A percentile compares a stretch with the other conserved stretches of the same genome.
Conservation (phyloP, 2,113 vertebrate genomes). For the Charina bottae region DNA sequence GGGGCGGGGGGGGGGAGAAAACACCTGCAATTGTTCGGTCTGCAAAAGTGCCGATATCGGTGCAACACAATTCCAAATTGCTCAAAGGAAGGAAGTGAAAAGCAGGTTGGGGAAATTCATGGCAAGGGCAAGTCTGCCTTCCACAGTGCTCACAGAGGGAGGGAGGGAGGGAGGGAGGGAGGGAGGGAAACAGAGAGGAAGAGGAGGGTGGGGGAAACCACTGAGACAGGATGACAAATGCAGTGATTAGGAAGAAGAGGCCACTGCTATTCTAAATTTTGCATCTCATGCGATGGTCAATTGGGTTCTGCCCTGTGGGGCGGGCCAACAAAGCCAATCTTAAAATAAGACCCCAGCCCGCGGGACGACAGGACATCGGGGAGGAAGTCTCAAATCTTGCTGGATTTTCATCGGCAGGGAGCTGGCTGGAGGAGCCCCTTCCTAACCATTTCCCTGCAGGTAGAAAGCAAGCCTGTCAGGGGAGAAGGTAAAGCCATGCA, state of each 20-base stretch:
- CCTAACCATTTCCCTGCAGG: neutral
- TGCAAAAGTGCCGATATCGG: too few species aligned
- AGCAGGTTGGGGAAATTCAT: neutral
- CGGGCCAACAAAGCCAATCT: neutral
- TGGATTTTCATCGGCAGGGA: neutral
- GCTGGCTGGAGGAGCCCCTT: too few species aligned
- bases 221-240: neutral
- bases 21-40: neutral
- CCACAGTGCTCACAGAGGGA: rapidly evolving
- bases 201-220: rapidly evolving
- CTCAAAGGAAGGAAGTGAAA: neutral
- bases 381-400: too few species aligned
- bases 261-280: neutral
- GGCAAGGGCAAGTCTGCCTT: neutral
- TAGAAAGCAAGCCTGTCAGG: neutral
- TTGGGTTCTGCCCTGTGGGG: neutral
- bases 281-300: neutral
- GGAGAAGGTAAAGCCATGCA: neutral
- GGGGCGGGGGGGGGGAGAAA: neutral
- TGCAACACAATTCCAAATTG: neutral
- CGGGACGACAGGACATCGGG: neutral
- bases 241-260: neutral
- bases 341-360: neutral
- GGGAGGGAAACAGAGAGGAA: neutral
- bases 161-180: neutral